Percentiles rank a stretch among this genome's conserved stretches.
Conservation (phyloP, 2,797 vertebrate species). For the Anas capensis region DNA sequence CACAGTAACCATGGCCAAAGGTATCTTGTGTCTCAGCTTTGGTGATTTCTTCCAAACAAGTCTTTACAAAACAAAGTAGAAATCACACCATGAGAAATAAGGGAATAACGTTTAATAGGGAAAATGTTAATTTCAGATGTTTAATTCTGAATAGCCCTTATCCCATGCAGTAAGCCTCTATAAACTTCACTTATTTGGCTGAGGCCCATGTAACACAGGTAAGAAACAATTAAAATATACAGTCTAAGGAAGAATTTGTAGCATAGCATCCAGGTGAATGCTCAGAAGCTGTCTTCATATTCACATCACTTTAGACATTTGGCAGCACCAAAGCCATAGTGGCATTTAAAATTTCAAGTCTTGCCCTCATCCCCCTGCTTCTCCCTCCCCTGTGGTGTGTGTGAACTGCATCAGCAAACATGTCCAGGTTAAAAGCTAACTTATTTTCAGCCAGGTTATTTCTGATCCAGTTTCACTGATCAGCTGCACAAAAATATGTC, state of each 20-base stretch:
- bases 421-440: constrained; percentile 23
- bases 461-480: neutral
- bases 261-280: neutral
- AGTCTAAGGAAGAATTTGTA: neutral
- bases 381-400: neutral
- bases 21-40: neutral
- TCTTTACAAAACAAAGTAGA: neutral
- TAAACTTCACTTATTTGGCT: neutral
- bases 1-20: neutral
- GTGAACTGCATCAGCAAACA: neutral
- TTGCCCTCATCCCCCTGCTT: neutral
- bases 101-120: neutral
- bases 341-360: neutral
- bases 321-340: neutral
- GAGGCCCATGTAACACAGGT: neutral
- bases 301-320: neutral
- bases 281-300: neutral
- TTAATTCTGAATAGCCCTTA: neutral
- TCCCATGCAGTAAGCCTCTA: neutral
- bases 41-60: neutral
- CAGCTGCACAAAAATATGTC: constrained; percentile 1
- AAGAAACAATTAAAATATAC: neutral
- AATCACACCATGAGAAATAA: neutral
- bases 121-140: neutral
- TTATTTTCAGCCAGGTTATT: neutral